phyloP scores from a whole-genome alignment of 1,140 invertebrate species.

The Drosophila trapezifrons region DNA sequence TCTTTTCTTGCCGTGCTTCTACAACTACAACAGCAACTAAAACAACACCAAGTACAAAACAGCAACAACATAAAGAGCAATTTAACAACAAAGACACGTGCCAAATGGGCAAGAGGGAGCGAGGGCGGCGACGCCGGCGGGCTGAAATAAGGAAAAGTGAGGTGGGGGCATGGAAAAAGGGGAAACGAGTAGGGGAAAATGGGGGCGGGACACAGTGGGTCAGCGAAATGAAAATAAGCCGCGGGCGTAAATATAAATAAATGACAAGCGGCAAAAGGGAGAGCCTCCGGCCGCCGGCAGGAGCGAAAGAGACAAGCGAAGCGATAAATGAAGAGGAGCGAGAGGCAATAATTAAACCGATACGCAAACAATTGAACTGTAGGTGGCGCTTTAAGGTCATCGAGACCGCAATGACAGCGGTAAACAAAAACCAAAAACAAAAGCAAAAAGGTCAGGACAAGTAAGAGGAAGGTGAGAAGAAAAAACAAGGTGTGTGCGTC shows the following conservation, averaged over 20 bases:
- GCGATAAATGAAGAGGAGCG: conserved; percentile 32
- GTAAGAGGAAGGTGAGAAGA: background rate
- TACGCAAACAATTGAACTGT: conserved; percentile 77
- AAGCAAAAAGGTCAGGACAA: conserved; percentile 9
- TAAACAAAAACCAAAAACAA: conserved; percentile 16
- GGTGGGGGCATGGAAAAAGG: background rate
- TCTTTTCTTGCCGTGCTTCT: conserved; percentile 5
- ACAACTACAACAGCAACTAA: conserved; percentile 23
- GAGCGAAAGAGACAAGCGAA: conserved; percentile 1
- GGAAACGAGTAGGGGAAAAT: conserved; percentile 1
- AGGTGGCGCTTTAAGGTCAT: conserved; percentile 65
- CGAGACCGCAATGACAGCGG: conserved; percentile 48
- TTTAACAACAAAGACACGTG: conserved; percentile 77
- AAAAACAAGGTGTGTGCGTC: background rate
- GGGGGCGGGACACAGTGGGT: conserved; percentile 50
- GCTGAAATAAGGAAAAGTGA: conserved; percentile 8
- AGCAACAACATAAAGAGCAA: conserved; percentile 57
- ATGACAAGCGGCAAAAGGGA: conserved; percentile 44
- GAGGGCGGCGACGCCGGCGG: background rate
- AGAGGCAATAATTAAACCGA: conserved; percentile 77
- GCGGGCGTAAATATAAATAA: conserved; percentile 81
- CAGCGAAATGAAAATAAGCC: conserved; percentile 76
- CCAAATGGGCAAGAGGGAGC: conserved; percentile 37
- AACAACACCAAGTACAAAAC: conserved; percentile 7
- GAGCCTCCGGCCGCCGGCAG: conserved; percentile 1